A percentile compares a stretch with the other conserved stretches of the same genome.
These are phyloP conservation scores for zebrafish (Danio rerio) DNA, from an alignment of 2,113 vertebrate genomes.

Conservation along the genomic window GRCz12tu NC_133188.1:24815501-24816000, in stretches of 20 bases:
- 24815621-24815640: constrained; percentile 5
- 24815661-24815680: constrained; percentile 2
- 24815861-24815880: constrained; percentile 51
- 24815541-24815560: background rate
- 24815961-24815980: constrained; percentile 66
- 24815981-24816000: constrained; percentile 61
- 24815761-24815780: background rate
- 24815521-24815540: background rate
- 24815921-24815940: constrained; percentile 70
- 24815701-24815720: background rate
- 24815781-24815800: constrained; percentile 14
- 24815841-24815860: background rate
- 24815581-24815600: background rate
- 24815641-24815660: constrained; percentile 27
- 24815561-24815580: background rate
- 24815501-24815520: background rate
- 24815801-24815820: background rate
- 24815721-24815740: background rate
- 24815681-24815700: background rate
- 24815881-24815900: constrained; percentile 17
- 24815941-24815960: constrained; percentile 72
- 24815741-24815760: background rate
- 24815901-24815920: constrained; percentile 51
- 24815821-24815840: constrained; percentile 45
- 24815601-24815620: background rate